Evolutionary conservation across 2,888 invertebrate species (phyloP).

Genomic region (Nymphalis c-album): DNA sequence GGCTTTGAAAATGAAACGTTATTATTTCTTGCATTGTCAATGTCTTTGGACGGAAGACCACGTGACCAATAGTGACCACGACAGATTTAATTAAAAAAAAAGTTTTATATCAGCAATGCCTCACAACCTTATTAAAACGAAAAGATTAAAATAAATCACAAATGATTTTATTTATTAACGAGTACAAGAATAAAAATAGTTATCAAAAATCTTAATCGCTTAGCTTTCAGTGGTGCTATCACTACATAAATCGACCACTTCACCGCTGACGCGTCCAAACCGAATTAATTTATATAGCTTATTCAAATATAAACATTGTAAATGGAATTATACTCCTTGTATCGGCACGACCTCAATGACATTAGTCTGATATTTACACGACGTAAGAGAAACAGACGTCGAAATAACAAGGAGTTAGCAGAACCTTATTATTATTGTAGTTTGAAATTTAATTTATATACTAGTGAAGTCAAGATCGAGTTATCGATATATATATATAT

Average conservation of each 20-base stretch:
- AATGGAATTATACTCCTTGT: constrained; percentile 51
- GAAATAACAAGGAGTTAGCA: constrained; percentile 27
- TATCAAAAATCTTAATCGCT: neutral
- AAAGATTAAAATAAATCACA: too few relatives aligned
- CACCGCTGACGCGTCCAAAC: constrained; percentile 22
- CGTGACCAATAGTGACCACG: too few relatives aligned
- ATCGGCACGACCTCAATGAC: constrained; percentile 21
- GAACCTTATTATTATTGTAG: constrained; percentile 12
- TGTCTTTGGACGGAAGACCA: too few relatives aligned
- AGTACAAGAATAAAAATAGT: neutral
- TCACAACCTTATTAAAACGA: too few relatives aligned
- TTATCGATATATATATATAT: neutral
- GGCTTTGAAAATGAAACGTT: too few relatives aligned
- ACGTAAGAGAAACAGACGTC: constrained; percentile 23
- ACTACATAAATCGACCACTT: constrained; percentile 13
- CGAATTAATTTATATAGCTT: constrained; percentile 44
- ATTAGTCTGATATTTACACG: constrained; percentile 31
- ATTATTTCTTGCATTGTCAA: too few relatives aligned
- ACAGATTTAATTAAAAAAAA: neutral
- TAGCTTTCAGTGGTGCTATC: constrained; percentile 8
- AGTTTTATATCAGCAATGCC: too few relatives aligned
- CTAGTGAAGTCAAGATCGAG: neutral
- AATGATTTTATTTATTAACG: neutral
- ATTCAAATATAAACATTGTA: constrained; percentile 51
- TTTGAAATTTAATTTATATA: neutral